Conservation (phyloP, 2,797 vertebrate genomes). For the Enteromius fasciolatus region DNA sequence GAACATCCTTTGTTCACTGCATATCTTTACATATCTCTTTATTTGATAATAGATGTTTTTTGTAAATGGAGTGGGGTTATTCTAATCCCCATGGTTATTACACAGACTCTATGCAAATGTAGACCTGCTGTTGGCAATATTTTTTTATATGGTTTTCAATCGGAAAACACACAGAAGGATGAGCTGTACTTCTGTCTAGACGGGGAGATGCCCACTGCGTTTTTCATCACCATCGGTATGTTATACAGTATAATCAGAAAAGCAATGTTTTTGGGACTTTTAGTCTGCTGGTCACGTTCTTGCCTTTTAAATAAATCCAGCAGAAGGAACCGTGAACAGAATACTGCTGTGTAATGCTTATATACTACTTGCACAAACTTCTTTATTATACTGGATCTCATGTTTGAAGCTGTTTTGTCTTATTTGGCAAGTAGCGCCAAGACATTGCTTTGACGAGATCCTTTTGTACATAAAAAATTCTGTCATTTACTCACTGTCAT, state of each 20-base stretch:
- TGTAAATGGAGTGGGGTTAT: not conserved
- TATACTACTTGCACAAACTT: not conserved
- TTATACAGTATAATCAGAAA: not conserved
- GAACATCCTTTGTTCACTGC: constrained; percentile 10
- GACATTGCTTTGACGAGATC: not conserved
- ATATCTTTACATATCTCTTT: constrained; percentile 22
- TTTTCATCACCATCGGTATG: constrained; percentile 7
- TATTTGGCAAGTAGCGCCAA: not conserved
- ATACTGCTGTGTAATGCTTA: not conserved
- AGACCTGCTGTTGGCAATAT: not conserved
- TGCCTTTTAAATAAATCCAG: not conserved
- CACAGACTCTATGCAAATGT: not conserved
- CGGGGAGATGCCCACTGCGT: not conserved
- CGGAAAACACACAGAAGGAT: not conserved
- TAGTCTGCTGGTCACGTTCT: not conserved
- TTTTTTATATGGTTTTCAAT: not conserved
- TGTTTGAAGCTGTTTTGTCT: not conserved
- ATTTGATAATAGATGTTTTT: constrained; percentile 24
- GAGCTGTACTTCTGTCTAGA: constrained; percentile 9
- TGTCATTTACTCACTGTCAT: not conserved
- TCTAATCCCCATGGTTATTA: not conserved
- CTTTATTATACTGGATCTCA: not conserved
- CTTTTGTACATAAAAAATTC: not conserved
- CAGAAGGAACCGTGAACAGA: not conserved
- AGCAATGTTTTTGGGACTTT: not conserved